phyloP scores from a whole-genome alignment of 1,140 invertebrate species.

The Pteromalus puparum region DNA sequence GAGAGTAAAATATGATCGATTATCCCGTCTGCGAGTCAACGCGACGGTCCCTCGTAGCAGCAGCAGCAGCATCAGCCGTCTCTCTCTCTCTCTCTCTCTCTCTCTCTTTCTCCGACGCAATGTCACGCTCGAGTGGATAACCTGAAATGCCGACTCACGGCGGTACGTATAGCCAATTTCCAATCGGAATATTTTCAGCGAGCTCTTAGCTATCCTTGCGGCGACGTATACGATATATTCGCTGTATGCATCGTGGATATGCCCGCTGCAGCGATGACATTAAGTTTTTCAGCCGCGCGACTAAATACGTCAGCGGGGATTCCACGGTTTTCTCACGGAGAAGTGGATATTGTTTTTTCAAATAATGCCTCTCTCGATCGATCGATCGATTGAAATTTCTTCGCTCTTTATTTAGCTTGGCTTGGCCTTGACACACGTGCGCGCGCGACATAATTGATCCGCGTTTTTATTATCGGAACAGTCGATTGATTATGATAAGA shows the following conservation, averaged over 20 bases:
- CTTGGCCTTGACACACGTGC: neutral
- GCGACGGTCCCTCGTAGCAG: neutral
- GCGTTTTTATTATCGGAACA: too few relatives aligned
- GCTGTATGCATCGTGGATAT: neutral
- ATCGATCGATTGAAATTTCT: neutral
- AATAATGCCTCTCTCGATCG: too few relatives aligned
- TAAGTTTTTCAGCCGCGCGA: neutral
- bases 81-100: neutral
- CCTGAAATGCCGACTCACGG: slow-evolving; percentile 2
- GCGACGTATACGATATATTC: neutral
- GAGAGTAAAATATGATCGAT: slow-evolving; percentile 48
- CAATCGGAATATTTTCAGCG: slow-evolving; percentile 28
- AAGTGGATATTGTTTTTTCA: too few relatives aligned
- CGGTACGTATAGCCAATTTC: neutral
- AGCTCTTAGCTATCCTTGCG: neutral
- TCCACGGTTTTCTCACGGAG: neutral
- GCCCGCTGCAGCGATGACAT: neutral
- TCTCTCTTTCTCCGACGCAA: neutral
- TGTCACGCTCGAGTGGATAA: slow-evolving; percentile 1
- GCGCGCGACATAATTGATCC: too few relatives aligned
- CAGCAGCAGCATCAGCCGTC: neutral
- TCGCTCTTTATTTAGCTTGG: neutral
- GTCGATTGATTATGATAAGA: too few relatives aligned
- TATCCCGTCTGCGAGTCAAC: neutral
- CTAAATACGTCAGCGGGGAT: neutral